Conservation (phyloP, 1,140 invertebrate species). For the Drosophila truncata region DNA sequence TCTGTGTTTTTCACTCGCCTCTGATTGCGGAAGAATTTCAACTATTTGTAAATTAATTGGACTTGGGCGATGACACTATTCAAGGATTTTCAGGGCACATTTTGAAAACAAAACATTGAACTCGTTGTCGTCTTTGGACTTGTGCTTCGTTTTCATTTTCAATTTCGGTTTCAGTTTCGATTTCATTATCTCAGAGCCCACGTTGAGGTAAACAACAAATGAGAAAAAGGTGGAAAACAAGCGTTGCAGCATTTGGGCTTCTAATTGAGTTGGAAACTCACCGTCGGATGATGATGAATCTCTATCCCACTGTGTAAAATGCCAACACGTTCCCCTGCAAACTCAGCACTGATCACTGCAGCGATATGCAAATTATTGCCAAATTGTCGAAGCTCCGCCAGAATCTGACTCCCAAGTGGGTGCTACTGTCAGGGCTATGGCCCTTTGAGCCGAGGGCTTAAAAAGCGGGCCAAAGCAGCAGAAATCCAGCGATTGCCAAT, state of each 20-base stretch:
- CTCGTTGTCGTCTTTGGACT: constrained; percentile 18
- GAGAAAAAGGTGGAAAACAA: constrained; percentile 33
- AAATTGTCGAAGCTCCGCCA: constrained; percentile 51
- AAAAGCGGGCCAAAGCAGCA: constrained; percentile 50
- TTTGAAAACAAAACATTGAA: constrained; percentile 81
- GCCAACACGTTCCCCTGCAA: constrained; percentile 65
- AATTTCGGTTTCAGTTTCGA: constrained; percentile 27
- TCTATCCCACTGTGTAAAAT: constrained; percentile 46
- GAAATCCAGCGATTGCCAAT: constrained; percentile 38
- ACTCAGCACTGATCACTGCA: constrained; percentile 53
- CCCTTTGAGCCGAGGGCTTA: constrained; percentile 47
- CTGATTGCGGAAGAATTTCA: constrained; percentile 77
- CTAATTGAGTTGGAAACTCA: constrained; percentile 64
- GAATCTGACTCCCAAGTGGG: constrained; percentile 11
- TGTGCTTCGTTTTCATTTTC: constrained; percentile 10
- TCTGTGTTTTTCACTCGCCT: constrained; percentile 37
- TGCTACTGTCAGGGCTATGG: constrained; percentile 31
- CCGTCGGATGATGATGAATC: constrained; percentile 20
- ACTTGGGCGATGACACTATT: constrained; percentile 61
- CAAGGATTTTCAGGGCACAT: constrained; percentile 73
- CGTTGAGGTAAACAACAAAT: constrained; percentile 43
- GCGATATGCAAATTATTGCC: constrained; percentile 78
- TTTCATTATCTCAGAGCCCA: constrained; percentile 46
- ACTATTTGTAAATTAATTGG: constrained; percentile 74
- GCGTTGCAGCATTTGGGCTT: constrained; percentile 23